Evolutionary conservation across 1,140 invertebrate genomes (phyloP).

Genomic region (Hormaphis cornu): DNA sequence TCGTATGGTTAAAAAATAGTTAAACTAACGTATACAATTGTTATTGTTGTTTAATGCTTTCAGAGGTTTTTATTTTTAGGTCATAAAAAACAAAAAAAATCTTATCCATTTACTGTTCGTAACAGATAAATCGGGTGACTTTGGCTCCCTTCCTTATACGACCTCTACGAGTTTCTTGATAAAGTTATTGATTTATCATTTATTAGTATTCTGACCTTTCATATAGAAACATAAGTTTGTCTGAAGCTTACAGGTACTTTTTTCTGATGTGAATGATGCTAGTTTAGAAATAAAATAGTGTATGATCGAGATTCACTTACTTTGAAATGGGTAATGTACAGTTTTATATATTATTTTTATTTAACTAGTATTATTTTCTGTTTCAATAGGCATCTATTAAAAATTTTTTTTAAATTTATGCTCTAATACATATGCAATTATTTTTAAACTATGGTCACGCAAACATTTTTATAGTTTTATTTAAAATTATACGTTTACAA

Average conservation of each 20-base stretch:
- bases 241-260: background rate
- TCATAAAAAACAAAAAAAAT: slow-evolving; percentile 19
- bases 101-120: slow-evolving; percentile 1
- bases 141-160: slow-evolving; percentile 24
- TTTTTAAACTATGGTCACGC: too few relatives aligned
- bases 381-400: too few relatives aligned
- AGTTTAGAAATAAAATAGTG: background rate
- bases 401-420: too few relatives aligned
- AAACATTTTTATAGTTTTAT: too few relatives aligned
- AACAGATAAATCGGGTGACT: slow-evolving; percentile 32
- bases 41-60: background rate
- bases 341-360: background rate
- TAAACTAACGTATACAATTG: background rate
- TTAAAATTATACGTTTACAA: too few relatives aligned
- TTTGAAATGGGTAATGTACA: slow-evolving; percentile 11
- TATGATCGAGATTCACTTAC: background rate
- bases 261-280: background rate
- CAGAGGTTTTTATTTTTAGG: slow-evolving; percentile 18
- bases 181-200: slow-evolving; percentile 17
- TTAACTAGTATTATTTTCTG: too few relatives aligned
- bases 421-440: too few relatives aligned
- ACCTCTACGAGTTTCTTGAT: slow-evolving; percentile 22
- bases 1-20: background rate
- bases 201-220: slow-evolving; percentile 18
- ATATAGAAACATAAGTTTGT: slow-evolving; percentile 23